A percentile compares a stretch with the other conserved stretches of the same genome.
These are phyloP conservation scores for Ranitomeya variabilis DNA, from an alignment of 2,113 vertebrate genomes.

Conservation along the genomic window DNA sequence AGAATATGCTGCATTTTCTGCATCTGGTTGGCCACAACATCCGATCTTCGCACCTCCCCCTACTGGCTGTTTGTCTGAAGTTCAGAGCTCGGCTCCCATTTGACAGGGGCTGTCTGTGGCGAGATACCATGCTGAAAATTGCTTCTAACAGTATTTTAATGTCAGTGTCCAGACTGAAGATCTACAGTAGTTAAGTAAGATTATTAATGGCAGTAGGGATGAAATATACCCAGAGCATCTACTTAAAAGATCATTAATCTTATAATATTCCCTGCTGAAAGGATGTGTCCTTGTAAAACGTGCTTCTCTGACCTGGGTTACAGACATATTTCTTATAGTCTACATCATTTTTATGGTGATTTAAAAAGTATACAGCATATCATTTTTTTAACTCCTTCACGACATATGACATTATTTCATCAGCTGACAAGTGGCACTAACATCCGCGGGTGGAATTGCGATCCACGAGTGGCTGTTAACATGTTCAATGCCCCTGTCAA, in stretches of 20 bases:
- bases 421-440: no score
- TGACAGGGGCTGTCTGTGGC: neutral
- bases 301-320: neutral
- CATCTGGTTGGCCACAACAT: neutral
- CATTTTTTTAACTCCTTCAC: no score
- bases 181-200: neutral
- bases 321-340: neutral
- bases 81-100: neutral
- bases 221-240: neutral
- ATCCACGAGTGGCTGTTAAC: no score
- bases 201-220: neutral
- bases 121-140: neutral
- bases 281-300: neutral
- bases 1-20: neutral
- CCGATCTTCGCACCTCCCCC: no score
- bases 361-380: neutral
- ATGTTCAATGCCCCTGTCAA: no score
- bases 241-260: neutral
- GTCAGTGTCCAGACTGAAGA: neutral
- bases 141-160: neutral
- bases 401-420: no score
- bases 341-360: neutral
- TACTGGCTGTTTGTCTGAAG: no score
- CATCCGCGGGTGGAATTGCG: no score
- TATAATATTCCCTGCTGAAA: conserved; percentile 5